Conservation (phyloP, 53 echinoderm and acorn worm species). For the Hippasteria phrygiana region DNA sequence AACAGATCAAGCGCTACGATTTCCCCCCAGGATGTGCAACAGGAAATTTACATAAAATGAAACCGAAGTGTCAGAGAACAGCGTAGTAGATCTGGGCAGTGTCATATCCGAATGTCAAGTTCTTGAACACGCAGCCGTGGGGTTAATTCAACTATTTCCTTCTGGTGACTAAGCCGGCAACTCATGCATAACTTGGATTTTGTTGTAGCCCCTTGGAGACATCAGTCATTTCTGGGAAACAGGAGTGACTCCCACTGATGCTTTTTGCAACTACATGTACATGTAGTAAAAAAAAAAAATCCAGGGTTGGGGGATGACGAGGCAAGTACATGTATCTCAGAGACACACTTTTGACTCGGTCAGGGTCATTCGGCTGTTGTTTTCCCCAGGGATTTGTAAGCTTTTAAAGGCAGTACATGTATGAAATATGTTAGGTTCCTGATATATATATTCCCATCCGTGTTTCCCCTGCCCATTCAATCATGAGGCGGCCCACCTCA, state of each 20-base stretch:
- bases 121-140: not conserved
- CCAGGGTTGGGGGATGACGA: conserved; percentile 26
- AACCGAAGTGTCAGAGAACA: not conserved
- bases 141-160: not conserved
- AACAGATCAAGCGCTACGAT: not conserved
- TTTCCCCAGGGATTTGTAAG: not conserved
- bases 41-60: conserved; percentile 21
- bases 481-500: too few species aligned
- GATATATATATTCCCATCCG: too few species aligned
- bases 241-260: not conserved
- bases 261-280: not conserved
- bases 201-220: not conserved
- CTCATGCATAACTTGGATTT: not conserved
- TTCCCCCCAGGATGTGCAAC: not conserved
- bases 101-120: too few species aligned
- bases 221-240: conserved; percentile 4
- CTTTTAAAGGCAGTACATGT: not conserved
- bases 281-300: not conserved
- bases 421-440: too few species aligned
- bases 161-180: not conserved
- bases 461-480: too few species aligned
- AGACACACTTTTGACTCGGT: conserved; percentile 31
- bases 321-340: not conserved
- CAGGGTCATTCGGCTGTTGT: not conserved
- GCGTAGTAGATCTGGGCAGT: not conserved